phyloP scores from a whole-genome alignment of 2,888 invertebrate genomes.

The Anodontia alba region DNA sequence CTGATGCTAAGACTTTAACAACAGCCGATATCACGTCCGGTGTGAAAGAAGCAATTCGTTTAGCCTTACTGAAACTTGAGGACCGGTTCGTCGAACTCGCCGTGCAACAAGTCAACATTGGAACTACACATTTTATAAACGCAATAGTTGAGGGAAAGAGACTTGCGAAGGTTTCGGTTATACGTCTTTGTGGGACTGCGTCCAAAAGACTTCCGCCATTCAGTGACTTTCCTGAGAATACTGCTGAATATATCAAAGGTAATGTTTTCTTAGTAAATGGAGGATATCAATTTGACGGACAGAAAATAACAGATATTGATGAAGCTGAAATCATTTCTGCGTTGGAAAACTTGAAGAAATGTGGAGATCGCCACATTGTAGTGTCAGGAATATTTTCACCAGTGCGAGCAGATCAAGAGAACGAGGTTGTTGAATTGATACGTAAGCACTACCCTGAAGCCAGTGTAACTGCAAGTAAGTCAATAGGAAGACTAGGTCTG shows the following conservation, averaged over 20 bases:
- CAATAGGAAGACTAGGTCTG: slow-evolving; percentile 79
- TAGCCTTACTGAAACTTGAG: slow-evolving; percentile 49
- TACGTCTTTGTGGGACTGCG: slow-evolving; percentile 80
- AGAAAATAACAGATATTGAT: slow-evolving; percentile 68
- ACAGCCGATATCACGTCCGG: slow-evolving; percentile 79
- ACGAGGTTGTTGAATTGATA: slow-evolving; percentile 64
- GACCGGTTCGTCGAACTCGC: slow-evolving; percentile 33
- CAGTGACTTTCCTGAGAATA: slow-evolving; percentile 74
- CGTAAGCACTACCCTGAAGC: slow-evolving; percentile 64
- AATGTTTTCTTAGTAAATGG: slow-evolving; percentile 71
- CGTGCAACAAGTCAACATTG: slow-evolving; percentile 77
- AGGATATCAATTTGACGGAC: slow-evolving; percentile 80
- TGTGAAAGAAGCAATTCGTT: slow-evolving; percentile 52
- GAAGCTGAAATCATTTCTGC: slow-evolving; percentile 68
- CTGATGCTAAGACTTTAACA: slow-evolving; percentile 75
- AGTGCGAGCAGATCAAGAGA: slow-evolving; percentile 74
- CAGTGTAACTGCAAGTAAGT: slow-evolving; percentile 76
- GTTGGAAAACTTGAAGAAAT: slow-evolving; percentile 53
- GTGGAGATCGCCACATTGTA: slow-evolving; percentile 73
- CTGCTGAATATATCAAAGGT: slow-evolving; percentile 65
- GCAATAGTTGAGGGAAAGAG: slow-evolving; percentile 79
- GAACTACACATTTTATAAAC: slow-evolving; percentile 83
- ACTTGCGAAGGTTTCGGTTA: slow-evolving; percentile 75
- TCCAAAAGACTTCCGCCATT: slow-evolving; percentile 77
- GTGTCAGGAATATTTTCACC: slow-evolving; percentile 81